Base-by-base conservation (phyloP, 2,888 invertebrate species). In the Stomorhina lunata region DNA sequence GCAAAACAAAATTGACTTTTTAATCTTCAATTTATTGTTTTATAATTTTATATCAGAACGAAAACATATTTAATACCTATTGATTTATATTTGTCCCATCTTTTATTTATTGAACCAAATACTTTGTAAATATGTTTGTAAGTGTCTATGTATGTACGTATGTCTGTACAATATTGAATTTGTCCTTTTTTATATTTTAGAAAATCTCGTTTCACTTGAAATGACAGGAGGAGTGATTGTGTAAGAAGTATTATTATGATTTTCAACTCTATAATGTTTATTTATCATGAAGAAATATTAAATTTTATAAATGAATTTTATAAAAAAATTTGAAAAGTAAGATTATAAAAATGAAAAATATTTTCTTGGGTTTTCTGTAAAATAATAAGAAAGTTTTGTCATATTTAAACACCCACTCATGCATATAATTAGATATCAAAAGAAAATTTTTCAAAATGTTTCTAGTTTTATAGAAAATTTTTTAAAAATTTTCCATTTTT, bases 11-110 rank as follows among this genome's bases (percentile, higher is more conserved):
- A 22, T 15, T 59, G 34, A 40, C 55, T 48, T 77, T 65, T 55
- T 66, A 55, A 53, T 75, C 75, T 75, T 45, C 22, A 45, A 69
- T 61, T 75, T 75, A 53, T 68, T 63, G 20, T 40, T 57, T 80
- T 59, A 25, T 50, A 34, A 63, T 80, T 80, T 59, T 17, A 15
- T 61, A 53, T 53, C 65, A 32, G 27, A 61, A 55, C 25, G 40
- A 72, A 65, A 65, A 43, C 43, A 77, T 25, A 45, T 68, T 40
- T 59, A 76, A 76, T 68, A 66, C 48, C 7, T 29, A 59, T 68
- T 68, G 76, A 76, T 68, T 76, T 57, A 76, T 76, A 25, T 37
- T 29, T 68, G 9, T 32, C 15, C n/a, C 12, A n/a, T n/a, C n/a
- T n/a, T n/a, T n/a, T 34, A 43, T 66, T 34, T 34, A 75, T 37